Conservation (phyloP, 2,113 vertebrate genomes). For the Pseudorhombus dupliciocellatus region DNA sequence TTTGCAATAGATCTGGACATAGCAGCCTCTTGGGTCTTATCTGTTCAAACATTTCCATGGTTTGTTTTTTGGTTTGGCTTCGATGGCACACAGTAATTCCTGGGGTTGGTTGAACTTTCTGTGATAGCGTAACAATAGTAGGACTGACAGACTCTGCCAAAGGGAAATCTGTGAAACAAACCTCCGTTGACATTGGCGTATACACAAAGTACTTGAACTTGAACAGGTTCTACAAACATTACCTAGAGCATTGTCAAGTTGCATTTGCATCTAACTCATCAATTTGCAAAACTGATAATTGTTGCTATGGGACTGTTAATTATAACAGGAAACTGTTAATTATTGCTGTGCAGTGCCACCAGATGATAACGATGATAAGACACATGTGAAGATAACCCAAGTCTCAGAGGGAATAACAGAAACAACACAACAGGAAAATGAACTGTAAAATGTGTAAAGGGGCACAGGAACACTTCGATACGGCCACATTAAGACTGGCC, state of each 20-base stretch:
- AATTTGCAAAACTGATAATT: not conserved
- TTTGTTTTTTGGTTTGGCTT: too few relatives aligned
- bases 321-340: conserved; percentile 4
- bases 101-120: too few relatives aligned
- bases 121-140: too few relatives aligned
- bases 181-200: not conserved
- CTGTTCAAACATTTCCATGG: too few relatives aligned
- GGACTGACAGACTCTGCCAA: too few relatives aligned
- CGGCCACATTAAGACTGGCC: too few relatives aligned
- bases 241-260: not conserved
- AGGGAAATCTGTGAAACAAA: too few relatives aligned
- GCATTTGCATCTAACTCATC: not conserved
- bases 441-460: conserved; percentile 2
- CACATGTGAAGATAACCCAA: not conserved
- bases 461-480: not conserved
- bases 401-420: not conserved
- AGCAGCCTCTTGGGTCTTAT: too few relatives aligned
- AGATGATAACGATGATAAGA: not conserved
- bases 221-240: not conserved
- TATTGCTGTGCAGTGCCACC: not conserved
- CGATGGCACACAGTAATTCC: too few relatives aligned
- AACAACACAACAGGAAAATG: conserved; percentile 2
- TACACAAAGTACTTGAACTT: not conserved
- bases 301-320: conserved; percentile 13
- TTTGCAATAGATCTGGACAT: too few relatives aligned